Base-by-base conservation (phyloP, 2,797 vertebrate species). In the Hemibagrus guttatus region DNA sequence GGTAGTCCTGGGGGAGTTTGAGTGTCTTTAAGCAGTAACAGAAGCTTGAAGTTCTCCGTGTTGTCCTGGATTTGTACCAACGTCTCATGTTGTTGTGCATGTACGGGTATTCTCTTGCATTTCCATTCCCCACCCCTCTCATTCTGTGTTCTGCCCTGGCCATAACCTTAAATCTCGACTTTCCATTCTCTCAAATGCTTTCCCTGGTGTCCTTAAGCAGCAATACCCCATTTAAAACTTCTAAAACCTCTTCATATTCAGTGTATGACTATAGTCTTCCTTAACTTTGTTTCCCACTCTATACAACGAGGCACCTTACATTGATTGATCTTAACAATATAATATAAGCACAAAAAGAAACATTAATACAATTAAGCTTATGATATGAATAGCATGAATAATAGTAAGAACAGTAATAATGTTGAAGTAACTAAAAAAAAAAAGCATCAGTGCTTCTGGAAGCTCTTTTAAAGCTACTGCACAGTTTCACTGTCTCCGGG, bases 301-400 rank as follows among this genome's bases (percentile, higher is more conserved):
- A 87, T 74, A 83, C 89, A 88, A 91, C 92, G 90, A 90, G 75
- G 61, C 79, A 74, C 63, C 83, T 87, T 87, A 91, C 90, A 87
- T 89, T 92, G 92, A 93, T 90, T 92, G 93, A 94, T 91, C 89
- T 90, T 86, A 87, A 88, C 68, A 89, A 84, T 54, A 88, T 61
- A 81, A 74, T 88, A 81, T 89, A 81, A 88, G 71, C 84, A 87
- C 83, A 91, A 85, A 94, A 85, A 89, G 88, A 88, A 86, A 93
- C 91, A 93, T 93, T 93, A 93, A 94, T 93, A 93, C 89, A 89
- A 85, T 85, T 87, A 87, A 87, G 86, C 84, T 83, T 85, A 85
- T 76, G 83, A 52, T 75, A 76, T 63, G 72, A 85, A 76, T 76
- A 88, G 63, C 81, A 89, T 68, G 82, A 86, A 84, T 87, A 88